Conservation (phyloP, 2,113 vertebrate species). For the Nipponia nippon region DNA sequence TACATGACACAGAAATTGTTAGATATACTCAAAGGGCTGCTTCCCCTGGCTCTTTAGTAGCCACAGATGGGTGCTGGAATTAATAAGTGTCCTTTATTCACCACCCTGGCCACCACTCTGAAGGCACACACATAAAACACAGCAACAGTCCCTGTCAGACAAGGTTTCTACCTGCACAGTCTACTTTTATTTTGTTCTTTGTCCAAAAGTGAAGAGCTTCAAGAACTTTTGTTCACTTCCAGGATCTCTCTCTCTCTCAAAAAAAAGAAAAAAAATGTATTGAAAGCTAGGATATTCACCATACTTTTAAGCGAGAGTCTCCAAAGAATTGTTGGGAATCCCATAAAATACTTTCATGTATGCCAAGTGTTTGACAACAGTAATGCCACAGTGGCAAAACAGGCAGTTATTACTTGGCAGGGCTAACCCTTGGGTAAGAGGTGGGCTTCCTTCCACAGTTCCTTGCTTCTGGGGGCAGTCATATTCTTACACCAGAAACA, state of each 20-base stretch:
- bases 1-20: neutral
- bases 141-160: neutral
- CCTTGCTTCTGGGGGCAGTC: neutral
- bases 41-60: neutral
- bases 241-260: neutral
- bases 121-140: neutral
- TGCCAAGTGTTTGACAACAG: neutral
- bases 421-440: neutral
- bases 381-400: neutral
- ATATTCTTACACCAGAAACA: neutral
- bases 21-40: neutral
- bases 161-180: neutral
- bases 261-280: rapidly evolving
- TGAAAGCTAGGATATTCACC: neutral
- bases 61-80: neutral
- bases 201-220: neutral
- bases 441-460: neutral
- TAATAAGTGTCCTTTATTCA: neutral
- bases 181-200: neutral
- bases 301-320: rapidly evolving
- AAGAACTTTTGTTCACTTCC: neutral
- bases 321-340: neutral
- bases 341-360: neutral
- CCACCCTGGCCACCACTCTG: neutral
- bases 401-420: neutral